phyloP scores from a whole-genome alignment of 1,140 invertebrate genomes.

The Neocloeon triangulifer region DNA sequence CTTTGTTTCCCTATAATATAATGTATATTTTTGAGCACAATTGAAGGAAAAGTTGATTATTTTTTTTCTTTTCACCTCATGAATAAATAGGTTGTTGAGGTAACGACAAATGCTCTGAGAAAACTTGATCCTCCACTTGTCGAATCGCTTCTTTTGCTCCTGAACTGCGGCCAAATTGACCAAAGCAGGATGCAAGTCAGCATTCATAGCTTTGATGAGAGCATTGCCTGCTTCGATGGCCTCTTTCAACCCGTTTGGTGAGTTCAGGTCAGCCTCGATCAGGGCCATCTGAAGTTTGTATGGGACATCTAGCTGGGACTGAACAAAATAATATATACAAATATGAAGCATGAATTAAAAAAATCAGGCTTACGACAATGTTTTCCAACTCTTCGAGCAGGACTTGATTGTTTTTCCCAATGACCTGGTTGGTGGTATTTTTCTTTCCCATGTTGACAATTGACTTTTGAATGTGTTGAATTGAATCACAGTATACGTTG shows the following conservation, averaged over 20 bases:
- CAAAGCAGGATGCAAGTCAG: slow-evolving; percentile 36
- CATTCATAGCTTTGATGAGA: slow-evolving; percentile 52
- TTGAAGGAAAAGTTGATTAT: too few species aligned
- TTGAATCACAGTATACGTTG: slow-evolving; percentile 52
- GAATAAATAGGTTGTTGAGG: slow-evolving; percentile 82
- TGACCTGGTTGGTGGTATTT: slow-evolving; percentile 67
- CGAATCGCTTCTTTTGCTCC: slow-evolving; percentile 68
- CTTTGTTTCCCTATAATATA: slow-evolving; percentile 32
- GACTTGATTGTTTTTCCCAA: slow-evolving; percentile 62
- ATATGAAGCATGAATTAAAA: slow-evolving; percentile 4
- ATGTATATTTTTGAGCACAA: too few species aligned
- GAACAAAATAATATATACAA: slow-evolving; percentile 9
- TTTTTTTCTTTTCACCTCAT: too few species aligned
- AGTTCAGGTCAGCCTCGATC: slow-evolving; percentile 50
- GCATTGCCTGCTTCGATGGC: slow-evolving; percentile 60
- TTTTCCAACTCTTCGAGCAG: slow-evolving; percentile 56
- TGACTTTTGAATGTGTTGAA: slow-evolving; percentile 58
- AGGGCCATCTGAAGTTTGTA: slow-evolving; percentile 41
- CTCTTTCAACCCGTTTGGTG: slow-evolving; percentile 43
- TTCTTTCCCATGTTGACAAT: slow-evolving; percentile 84
- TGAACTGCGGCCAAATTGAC: slow-evolving; percentile 55
- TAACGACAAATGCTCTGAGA: slow-evolving; percentile 60
- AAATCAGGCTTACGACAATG: slow-evolving; percentile 40
- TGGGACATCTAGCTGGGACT: slow-evolving; percentile 53
- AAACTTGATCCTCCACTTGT: slow-evolving; percentile 66